These are phyloP conservation scores for Ceryle rudis DNA, from an alignment of 2,797 vertebrate genomes.

Conservation along the genomic window DNA sequence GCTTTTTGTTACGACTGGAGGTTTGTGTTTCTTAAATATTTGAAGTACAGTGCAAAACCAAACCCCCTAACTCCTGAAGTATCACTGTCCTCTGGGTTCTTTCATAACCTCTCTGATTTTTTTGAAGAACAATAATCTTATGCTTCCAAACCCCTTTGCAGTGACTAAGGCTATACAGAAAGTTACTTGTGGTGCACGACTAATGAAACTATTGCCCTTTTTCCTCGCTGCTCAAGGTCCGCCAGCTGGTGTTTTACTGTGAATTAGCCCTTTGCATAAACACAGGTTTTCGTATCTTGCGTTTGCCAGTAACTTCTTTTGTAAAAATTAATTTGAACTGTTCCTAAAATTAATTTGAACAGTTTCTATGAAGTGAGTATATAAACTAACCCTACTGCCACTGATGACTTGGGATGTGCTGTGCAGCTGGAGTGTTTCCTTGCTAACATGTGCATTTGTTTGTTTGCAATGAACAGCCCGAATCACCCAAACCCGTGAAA, in stretches of 20 bases:
- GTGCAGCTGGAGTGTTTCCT: constrained; percentile 65
- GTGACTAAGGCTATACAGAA: neutral
- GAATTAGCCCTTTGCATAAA: neutral
- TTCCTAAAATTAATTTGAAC: neutral
- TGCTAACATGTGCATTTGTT: constrained; percentile 90
- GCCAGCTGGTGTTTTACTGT: neutral
- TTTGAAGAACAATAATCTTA: neutral
- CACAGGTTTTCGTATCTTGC: neutral
- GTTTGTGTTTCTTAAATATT: neutral
- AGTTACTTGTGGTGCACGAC: no score
- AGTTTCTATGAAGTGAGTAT: neutral
- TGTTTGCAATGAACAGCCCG: constrained; percentile 93
- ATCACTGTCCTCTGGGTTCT: neutral
- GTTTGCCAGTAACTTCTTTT: neutral
- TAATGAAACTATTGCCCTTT: neutral
- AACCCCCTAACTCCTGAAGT: neutral
- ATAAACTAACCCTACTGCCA: neutral
- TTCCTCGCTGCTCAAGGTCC: neutral
- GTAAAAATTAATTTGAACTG: neutral
- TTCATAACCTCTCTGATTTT: neutral
- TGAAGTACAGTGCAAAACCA: neutral
- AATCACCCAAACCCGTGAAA: constrained; percentile 95
- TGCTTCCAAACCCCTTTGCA: neutral
- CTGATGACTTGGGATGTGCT: constrained; percentile 29
- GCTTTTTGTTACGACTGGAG: rapidly evolving